Base-by-base conservation (phyloP, 2,888 invertebrate genomes). In the Thelaira solivaga region DNA sequence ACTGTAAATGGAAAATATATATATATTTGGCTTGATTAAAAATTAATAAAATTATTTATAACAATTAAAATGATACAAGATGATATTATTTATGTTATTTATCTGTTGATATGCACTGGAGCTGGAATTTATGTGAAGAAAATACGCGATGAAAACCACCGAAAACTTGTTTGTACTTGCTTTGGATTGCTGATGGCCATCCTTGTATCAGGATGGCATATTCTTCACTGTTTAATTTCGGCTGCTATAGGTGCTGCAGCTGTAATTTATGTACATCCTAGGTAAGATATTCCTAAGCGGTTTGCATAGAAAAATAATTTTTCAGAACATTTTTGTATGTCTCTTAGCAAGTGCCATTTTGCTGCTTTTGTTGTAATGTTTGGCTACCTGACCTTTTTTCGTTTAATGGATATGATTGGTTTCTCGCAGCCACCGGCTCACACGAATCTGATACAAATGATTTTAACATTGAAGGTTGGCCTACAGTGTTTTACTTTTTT, bases 371-470 rank as follows among this genome's bases (percentile, higher is more conserved):
- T 91, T 39, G 93, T 96, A 86, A 94, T 96, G 88, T 98, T 98
- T 89, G 91, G 92, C n/a, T 97, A 98, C 88, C 90, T 98, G 80
- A 91, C 95, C 55, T 93, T 98, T 90, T 97, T 97, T 88, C 95
- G 98, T 45, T 90, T 94, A 59, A 92, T 93, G 11, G 91, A 93
- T 80, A 92, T 92, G 83, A 94, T 96, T 89, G 96, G 96, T 1
- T 90, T 97, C 67, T 92, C 95, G 18, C 90, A 92, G 68, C 92
- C 95, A 2, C 93, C 96, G 1, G 93, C 95, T 0, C 96, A 96
- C 84, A 94, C 96, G 1, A 99, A 98, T 90, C 93, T 98, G 76
- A 92, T 98, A 81, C 95, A 97, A 89, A 96, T 98, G 94, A 93
- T 99, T 84, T 90, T 98, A 74, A 97, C 97, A 0, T 90, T 98